These are phyloP conservation scores for Allobates femoralis DNA, from an alignment of 2,797 vertebrate species.

Conservation along the genomic window DNA sequence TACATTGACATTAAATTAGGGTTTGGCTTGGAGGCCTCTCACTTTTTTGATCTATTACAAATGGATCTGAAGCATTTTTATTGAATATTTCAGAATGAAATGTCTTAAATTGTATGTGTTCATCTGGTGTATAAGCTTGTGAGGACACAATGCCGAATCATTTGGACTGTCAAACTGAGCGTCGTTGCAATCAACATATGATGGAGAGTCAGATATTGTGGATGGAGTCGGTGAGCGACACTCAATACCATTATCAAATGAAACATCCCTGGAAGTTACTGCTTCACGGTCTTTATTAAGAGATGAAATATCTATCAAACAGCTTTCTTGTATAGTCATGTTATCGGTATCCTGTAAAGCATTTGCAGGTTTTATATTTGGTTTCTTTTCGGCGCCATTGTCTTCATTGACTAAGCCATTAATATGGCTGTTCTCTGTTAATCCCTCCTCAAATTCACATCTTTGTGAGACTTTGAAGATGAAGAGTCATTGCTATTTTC, in stretches of 20 bases:
- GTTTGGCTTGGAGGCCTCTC: background rate
- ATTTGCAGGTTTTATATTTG: background rate
- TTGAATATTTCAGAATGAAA: conserved; percentile 16
- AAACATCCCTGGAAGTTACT: conserved; percentile 2
- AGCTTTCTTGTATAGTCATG: background rate
- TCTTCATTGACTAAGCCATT: background rate
- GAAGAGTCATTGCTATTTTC: background rate
- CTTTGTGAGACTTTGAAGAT: background rate
- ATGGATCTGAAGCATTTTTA: background rate
- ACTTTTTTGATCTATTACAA: background rate
- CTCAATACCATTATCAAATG: conserved; percentile 42
- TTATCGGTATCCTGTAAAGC: background rate
- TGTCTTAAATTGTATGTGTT: conserved; percentile 5
- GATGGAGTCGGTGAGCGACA: conserved; percentile 20
- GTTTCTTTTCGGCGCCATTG: background rate
- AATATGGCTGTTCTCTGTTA: background rate
- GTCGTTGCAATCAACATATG: conserved; percentile 2
- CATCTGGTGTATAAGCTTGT: conserved; percentile 59
- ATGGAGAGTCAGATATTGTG: conserved; percentile 17
- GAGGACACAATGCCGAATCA: conserved; percentile 57
- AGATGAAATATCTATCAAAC: conserved; percentile 22
- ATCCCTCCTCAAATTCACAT: background rate
- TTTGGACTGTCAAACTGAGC: conserved; percentile 27
- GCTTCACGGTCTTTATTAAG: background rate
- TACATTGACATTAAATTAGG: background rate